Base-by-base conservation (phyloP, 2,888 invertebrate species). In the Apamea epomidion region DNA sequence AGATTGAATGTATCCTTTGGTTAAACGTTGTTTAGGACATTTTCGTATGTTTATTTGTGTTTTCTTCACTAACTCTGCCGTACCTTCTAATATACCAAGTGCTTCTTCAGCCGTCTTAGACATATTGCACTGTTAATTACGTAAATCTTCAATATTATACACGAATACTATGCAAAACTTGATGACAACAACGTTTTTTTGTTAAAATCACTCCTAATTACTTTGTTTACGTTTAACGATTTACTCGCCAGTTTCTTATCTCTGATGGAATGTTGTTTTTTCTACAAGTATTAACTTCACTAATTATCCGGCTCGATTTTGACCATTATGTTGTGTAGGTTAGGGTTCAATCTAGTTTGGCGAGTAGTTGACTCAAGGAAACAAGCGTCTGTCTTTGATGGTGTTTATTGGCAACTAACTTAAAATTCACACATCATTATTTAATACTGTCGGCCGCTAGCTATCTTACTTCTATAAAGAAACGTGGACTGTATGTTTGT, bases 11-110 rank as follows among this genome's bases (percentile, higher is more conserved):
- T 69, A 48, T 69, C 69, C 48, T 29, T 48, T 69, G 0, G 69
- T 18, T 5, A 69, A 29, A 10, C 69, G 69, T 48, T 48, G 62
- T 29, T 62, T 64, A 29, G 62, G 64, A 32, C 64, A 64, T 32
- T 64, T 64, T 10, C 64, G 21, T 21, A 70, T 2, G 69, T 70
- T 70, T 21, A 70, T 32, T 51, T 70, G 51, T 21, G 70, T 70
- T 21, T 70, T 70, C 51, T 70, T 70, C 12, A 70, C 21, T 29
- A 69, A 48, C 2, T 69, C 48, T 48, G 69, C 69, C 45, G 69
- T 48, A 48, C 48, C 69, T 48, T 69, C 29, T 18, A 69, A 69
- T 29, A 69, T 69, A 48, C 29, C 8, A 1, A 69, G 69, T 29
- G 10, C 48, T 69, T 69, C 18, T 48, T 69, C 69, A 4, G 69